Percentiles rank a stretch among this genome's conserved stretches.
These are phyloP conservation scores for Eudemis profundana DNA, from an alignment of 2,888 invertebrate species.

Conservation along the genomic window DNA sequence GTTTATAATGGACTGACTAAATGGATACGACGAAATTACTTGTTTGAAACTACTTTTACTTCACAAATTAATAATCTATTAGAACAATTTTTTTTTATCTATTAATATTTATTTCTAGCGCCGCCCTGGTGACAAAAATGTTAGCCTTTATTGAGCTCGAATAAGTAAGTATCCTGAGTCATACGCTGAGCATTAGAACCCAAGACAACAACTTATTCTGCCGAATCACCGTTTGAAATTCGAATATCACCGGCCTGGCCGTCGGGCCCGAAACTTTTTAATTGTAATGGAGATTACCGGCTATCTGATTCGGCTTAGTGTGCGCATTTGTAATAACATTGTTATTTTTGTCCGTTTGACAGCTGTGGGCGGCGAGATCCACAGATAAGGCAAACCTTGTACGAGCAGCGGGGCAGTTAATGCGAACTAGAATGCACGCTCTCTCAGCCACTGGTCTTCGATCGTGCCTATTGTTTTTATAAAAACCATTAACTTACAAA, in stretches of 20 bases:
- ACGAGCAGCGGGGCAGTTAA: constrained; percentile 59
- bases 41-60: too few species aligned
- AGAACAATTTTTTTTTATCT: too few species aligned
- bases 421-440: constrained; percentile 55
- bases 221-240: constrained; percentile 53
- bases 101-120: too few species aligned
- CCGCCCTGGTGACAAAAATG: too few species aligned
- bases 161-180: constrained; percentile 19
- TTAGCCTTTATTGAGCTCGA: too few species aligned
- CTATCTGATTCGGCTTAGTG: constrained; percentile 78
- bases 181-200: constrained; percentile 19
- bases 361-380: constrained; percentile 80
- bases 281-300: constrained; percentile 82
- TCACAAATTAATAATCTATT: too few species aligned
- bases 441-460: constrained; percentile 41
- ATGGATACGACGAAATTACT: too few species aligned
- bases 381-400: constrained; percentile 69
- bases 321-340: constrained; percentile 83
- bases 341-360: constrained; percentile 82
- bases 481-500: constrained; percentile 3
- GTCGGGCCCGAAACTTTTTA: constrained; percentile 76
- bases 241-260: constrained; percentile 62
- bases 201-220: constrained; percentile 22
- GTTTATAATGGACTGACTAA: too few species aligned
- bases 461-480: constrained; percentile 31